Evolutionary conservation across 2,797 vertebrate genomes (phyloP), one percentile per base, ranked within the genome.

Genomic region (Mormyrops attenuatus): DNA sequence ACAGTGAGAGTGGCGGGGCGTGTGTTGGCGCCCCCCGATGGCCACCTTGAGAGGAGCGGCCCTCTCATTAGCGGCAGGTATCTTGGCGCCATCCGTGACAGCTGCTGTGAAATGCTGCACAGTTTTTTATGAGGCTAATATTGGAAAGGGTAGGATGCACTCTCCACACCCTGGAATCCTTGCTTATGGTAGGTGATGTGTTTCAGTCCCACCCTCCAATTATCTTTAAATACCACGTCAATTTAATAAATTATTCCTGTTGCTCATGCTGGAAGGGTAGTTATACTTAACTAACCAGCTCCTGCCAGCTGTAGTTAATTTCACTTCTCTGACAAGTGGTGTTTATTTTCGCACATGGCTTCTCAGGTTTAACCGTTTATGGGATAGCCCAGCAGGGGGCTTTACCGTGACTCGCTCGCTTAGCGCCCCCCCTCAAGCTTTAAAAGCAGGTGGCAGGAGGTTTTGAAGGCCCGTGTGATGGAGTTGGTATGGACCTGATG

Each of bases 301-400:
- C 73, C 73, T 80, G 73, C 73, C 73, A 80, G 15, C 73, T 44
- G 38, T 41, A 80, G 34, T 80, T 80, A 80, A 80, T 80, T 80
- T 80, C 73, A 44, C 38, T 6, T 80, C 6, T 80, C 38, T 20
- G 73, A 80, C 73, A 80, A 80, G 73, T 2, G 7, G 38, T 80
- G 34, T 80, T 80, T 80, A 80, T 80, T 80, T 80, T 44, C 3
- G 7, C 38, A 80, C 73, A 80, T 7, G 38, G 73, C 17, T 80
- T 80, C 30, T 80, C 73, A n/a, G 38, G 17, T 80, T 80, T 80
- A 80, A 20, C 73, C 44, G 38, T 20, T 80, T 80, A 44, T 9
- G 38, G 73, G 73, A 20, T 17, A 17, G 47, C 7, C 22, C 11
- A 30, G 41, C 22, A 44, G 22, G 47, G 6, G 1, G 1, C 22